Evolutionary conservation across 2,888 invertebrate genomes (phyloP).

Genomic region (Pristionchus exspectatus): DNA sequence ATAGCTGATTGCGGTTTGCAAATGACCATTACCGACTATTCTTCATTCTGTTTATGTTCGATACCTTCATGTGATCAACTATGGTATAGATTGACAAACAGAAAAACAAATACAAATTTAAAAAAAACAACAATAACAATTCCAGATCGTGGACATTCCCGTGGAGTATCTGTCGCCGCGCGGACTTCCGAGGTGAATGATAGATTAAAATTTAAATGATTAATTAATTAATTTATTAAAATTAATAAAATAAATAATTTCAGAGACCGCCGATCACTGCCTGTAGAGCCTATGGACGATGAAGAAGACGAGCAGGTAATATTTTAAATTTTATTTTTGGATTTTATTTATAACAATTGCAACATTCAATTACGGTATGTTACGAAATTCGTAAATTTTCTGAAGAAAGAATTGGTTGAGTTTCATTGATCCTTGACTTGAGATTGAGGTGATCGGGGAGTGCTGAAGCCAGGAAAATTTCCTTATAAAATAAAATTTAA

Average conservation of each 20-base stretch:
- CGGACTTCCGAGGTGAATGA: neutral
- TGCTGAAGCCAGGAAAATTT: too few relatives aligned
- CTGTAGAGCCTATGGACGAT: neutral
- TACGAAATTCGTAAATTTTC: too few relatives aligned
- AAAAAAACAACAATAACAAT: neutral
- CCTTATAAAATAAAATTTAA: too few relatives aligned
- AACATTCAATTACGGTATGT: neutral
- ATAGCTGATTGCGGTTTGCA: neutral
- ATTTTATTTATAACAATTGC: neutral
- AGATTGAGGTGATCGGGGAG: too few relatives aligned
- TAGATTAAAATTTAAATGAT: neutral
- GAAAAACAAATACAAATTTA: neutral
- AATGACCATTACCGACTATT: neutral
- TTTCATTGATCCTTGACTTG: too few relatives aligned
- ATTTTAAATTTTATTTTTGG: neutral
- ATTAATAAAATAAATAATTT: neutral
- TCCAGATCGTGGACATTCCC: constrained; percentile 51
- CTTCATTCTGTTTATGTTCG: neutral
- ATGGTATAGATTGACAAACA: neutral
- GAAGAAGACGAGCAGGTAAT: constrained; percentile 33
- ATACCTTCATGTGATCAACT: neutral
- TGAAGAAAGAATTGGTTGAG: too few relatives aligned
- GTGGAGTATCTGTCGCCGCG: constrained; percentile 39
- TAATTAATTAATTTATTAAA: neutral
- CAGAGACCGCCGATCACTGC: constrained; percentile 14